Percentiles rank a stretch among this genome's conserved stretches.
Evolutionary conservation across 1,140 invertebrate species (phyloP).

Genomic region (Dendroctonus valens): DNA sequence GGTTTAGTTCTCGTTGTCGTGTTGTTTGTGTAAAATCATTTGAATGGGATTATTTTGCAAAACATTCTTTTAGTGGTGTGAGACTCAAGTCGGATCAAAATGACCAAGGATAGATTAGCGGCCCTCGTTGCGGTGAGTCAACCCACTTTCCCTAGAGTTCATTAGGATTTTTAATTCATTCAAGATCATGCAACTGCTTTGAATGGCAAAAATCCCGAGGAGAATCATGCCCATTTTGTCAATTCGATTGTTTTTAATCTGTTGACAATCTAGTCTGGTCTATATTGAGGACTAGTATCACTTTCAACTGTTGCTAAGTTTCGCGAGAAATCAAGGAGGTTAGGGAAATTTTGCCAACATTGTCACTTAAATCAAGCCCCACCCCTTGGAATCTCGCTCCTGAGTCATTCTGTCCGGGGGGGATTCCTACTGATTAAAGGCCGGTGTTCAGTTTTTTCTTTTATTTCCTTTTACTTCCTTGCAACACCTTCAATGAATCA

Average conservation of each 20-base stretch:
- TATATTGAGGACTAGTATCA: too few relatives aligned
- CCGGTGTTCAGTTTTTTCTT: too few relatives aligned
- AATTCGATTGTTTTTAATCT: too few relatives aligned
- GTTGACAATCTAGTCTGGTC: too few relatives aligned
- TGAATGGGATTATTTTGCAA: constrained; percentile 75
- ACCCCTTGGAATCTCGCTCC: constrained; percentile 38
- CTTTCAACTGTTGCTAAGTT: constrained; percentile 33
- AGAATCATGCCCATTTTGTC: too few relatives aligned
- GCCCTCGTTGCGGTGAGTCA: constrained; percentile 85
- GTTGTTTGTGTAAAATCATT: constrained; percentile 67
- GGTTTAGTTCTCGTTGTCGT: constrained; percentile 64
- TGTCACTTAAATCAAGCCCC: constrained; percentile 38
- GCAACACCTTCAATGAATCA: too few relatives aligned
- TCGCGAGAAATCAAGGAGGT: constrained; percentile 34
- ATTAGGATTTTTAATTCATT: background rate
- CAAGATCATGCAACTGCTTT: too few relatives aligned
- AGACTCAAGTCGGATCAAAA: constrained; percentile 65
- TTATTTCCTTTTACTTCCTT: too few relatives aligned
- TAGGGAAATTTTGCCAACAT: constrained; percentile 30
- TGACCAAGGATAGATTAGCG: constrained; percentile 98
- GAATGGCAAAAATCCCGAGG: too few relatives aligned
- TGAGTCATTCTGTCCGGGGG: background rate
- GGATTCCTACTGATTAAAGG: background rate
- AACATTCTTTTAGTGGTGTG: constrained; percentile 60
- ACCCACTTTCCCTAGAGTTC: constrained; percentile 7